Evolutionary conservation across 2,888 invertebrate species (phyloP), one percentile per base, ranked within the genome.

Genomic region (Chaetogeoica ovagalla): DNA sequence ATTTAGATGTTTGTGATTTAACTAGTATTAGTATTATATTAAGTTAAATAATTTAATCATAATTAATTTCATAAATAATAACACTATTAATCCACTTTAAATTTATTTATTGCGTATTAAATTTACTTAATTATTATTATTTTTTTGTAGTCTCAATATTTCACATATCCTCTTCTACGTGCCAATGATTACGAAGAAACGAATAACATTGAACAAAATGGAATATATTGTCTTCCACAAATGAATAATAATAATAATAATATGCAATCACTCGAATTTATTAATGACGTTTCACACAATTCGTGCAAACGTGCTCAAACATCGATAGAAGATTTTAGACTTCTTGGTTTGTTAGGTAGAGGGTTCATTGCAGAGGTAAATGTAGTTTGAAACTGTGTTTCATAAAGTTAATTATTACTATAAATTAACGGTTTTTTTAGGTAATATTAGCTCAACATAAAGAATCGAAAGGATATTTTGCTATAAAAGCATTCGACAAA

Each of bases 361-460:
- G 99, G 99, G 9, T 99, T 99, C 88, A 99, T 99, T 87, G 99
- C 99, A 85, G 99, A 99, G 91, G 98, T 98, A 85, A 83, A 69
- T 68, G 30, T 30, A 30, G 30, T 71, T 13, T 60, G 23, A 23
- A 59, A 59, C 2, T 59, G 11, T 55, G 48, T 55, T 19, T 19
- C 5, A 55, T 6, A 19, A 55, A 55, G 13, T 39, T 19, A 63
- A 63, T 73, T 52, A 21, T 5, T 73, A 37, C 52, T 37, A 0
- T 39, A 9, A 17, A 1, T 59, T 59, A 7, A 85, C 85, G 43
- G 1, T 30, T 30, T 30, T 85, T 52, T 84, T 39, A 90, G 90
- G 91, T 91, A 65, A 96, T 99, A 85, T 88, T 99, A 84, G 91
- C 97, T 81, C 97, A 98, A 88, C 94, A 97, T 88, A 93, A 91